Evolutionary conservation across 2,113 vertebrate species (phyloP), one percentile per base, ranked within the genome.

Genomic region (Pelodiscus sinensis): DNA sequence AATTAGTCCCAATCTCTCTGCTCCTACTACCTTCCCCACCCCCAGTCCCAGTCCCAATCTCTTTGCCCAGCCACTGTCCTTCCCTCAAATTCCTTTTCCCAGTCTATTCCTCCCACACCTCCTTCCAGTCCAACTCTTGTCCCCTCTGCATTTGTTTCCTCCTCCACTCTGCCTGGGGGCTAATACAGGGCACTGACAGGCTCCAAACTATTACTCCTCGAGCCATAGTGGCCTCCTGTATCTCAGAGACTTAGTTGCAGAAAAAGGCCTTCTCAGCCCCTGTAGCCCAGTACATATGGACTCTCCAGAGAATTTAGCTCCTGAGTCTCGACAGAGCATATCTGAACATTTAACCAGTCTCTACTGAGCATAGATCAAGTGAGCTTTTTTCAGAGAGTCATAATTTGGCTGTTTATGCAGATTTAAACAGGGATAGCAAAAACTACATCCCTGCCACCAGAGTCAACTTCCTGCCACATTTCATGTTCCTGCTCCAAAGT

Each of bases 41-140:
- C 2, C 1, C 2, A 24, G 25, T 50, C 56, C 10, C 8, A 18
- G 13, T 5, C 9, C 38, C 38, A 0, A 2, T 11, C 18, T 31
- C 12, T 1, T 75, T n/a, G 31, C 31, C 8, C 31, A 68, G 62
- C 15, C 62, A 68, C 31, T n/a, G 7, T 68, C 15, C 62, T 15
- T 4, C 2, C 57, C 9, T 24, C 31, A 24, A 77, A 35, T 18
- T 27, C 73, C 24, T 25, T 44, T 50, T 77, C 38, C 65, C 71
- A 75, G 24, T 24, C 73, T 50, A 15, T 12, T 50, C 35, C 38
- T 38, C 22, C 38, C 38, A 77, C 21, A 21, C 22, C 24, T 75
- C 65, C 65, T 18, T 62, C 24, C 58, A 75, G 21, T 50, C 24
- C 38, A 44, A 13, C 13, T 44, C 73, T 44, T 77, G 22, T 50